A percentile compares a stretch with the other conserved stretches of the same genome.
Evolutionary conservation across 2,888 invertebrate species (phyloP).

Genomic region (Heliothis peltigera): DNA sequence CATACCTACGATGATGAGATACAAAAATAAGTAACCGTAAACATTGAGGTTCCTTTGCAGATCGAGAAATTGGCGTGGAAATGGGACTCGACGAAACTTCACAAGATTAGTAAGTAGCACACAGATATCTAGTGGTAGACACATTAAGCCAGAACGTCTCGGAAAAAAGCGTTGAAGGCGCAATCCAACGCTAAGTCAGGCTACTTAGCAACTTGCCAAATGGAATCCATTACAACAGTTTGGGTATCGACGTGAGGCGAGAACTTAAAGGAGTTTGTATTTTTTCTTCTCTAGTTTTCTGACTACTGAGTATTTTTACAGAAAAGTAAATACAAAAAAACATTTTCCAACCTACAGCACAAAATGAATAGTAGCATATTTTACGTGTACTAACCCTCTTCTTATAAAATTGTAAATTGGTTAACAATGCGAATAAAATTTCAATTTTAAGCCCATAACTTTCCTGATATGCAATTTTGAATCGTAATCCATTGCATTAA

Average conservation of each 20-base stretch:
- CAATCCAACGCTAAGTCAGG: slow-evolving; percentile 64
- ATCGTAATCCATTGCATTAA: slow-evolving; percentile 35
- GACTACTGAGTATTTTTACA: slow-evolving; percentile 8
- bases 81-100: slow-evolving; percentile 11
- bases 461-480: slow-evolving; percentile 20
- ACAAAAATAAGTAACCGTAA: too few species aligned
- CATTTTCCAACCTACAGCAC: background rate
- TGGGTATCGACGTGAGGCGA: slow-evolving; percentile 60
- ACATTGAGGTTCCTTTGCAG: background rate
- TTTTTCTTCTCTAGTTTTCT: slow-evolving; percentile 24
- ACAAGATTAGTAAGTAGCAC: slow-evolving; percentile 42
- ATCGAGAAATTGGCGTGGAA: slow-evolving; percentile 11
- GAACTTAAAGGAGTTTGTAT: slow-evolving; percentile 49
- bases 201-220: slow-evolving; percentile 72
- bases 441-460: slow-evolving; percentile 17
- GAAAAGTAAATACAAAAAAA: background rate
- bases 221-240: slow-evolving; percentile 70
- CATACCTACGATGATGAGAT: background rate
- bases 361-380: background rate
- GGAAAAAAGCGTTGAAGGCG: slow-evolving; percentile 53
- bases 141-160: slow-evolving; percentile 49
- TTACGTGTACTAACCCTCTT: background rate
- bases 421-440: slow-evolving; percentile 33
- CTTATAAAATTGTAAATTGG: slow-evolving; percentile 25
- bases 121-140: slow-evolving; percentile 45